Evolutionary conservation across 2,888 invertebrate genomes (phyloP), one percentile per base, ranked within the genome.

Genomic region (Tachina lurida): DNA sequence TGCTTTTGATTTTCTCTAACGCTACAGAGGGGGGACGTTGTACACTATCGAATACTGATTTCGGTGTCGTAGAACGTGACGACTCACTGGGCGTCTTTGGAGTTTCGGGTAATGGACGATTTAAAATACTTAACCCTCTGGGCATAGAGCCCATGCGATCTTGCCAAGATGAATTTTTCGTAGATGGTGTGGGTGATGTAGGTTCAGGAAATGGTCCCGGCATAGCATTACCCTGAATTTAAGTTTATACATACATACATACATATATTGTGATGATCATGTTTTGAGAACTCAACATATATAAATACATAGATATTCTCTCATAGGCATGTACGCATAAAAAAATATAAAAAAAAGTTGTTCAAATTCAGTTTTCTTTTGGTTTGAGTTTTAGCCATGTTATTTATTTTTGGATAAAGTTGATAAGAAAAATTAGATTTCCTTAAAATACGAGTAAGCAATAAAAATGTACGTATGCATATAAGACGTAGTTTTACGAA

Each of bases 61-160:
- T 90, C 17, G 93, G 92, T 22, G 93, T 93, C 4, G 89, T 91
- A 10, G 92, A 92, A 7, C 92, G 89, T 3, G 93, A 93, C 22
- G 91, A 90, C 19, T 89, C 89, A 22, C 91, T 90, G 49, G 90
- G 91, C 62, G 92, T 90, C 47, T 91, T 91, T 74, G 91, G 90
- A 17, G 89, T 89, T 58, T 90, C 90, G 15, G 95, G 95, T 84
- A 95, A 90, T 10, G 95, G 95, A 65, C 95, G 92, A 86, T 93
- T 93, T 15, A 86, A 47, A 39, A 90, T 87, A 87, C 88, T 89
- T 39, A 90, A 70, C 10, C 89, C 89, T 49, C 89, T 85, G 65
- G 88, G 89, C 56, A 91, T 54, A 12, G 90, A 89, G 54, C 88
- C 89, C 62, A 90, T 87, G 31, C 90, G 89, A 67, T 91, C 91